Conservation (phyloP, 2,113 vertebrate species). For the Xiphophorus maculatus region DNA sequence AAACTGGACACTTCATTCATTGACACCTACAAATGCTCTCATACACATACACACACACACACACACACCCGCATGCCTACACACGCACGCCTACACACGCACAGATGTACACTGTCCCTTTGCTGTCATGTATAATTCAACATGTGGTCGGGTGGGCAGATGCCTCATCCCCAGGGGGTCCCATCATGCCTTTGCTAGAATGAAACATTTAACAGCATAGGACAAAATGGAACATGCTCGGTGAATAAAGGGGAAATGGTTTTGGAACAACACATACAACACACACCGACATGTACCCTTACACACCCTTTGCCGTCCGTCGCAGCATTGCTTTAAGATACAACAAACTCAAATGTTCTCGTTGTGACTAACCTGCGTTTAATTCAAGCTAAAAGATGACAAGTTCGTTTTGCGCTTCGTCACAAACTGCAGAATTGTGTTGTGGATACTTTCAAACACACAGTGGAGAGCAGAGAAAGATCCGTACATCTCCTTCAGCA, state of each 20-base stretch:
- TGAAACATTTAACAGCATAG: constrained; percentile 84
- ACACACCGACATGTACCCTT: constrained; percentile 1
- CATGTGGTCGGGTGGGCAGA: constrained; percentile 73
- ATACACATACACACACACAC: constrained; percentile 25
- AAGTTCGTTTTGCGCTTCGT: not conserved
- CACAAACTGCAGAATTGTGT: constrained; percentile 1
- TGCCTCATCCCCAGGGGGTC: constrained; percentile 74
- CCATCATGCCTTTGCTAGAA: constrained; percentile 72
- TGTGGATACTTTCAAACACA: not conserved
- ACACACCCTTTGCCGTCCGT: not conserved
- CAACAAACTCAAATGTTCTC: not conserved
- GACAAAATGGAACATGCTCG: constrained; percentile 81
- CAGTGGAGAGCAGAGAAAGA: not conserved
- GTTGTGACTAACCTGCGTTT: not conserved
- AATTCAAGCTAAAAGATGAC: not conserved
- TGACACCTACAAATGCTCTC: constrained; percentile 69
- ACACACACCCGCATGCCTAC: constrained; percentile 18
- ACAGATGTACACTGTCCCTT: constrained; percentile 58
- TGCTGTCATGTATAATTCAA: constrained; percentile 81
- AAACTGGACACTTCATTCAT: constrained; percentile 63
- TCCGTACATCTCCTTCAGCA: constrained; percentile 48
- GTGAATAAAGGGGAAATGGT: constrained; percentile 77
- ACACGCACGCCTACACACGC: constrained; percentile 32
- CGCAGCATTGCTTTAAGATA: constrained; percentile 5
- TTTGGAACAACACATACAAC: constrained; percentile 43